Percentiles rank a stretch among this genome's conserved stretches.
phyloP scores from a whole-genome alignment of 2,113 vertebrate species.

The Myotis brandtii region DNA sequence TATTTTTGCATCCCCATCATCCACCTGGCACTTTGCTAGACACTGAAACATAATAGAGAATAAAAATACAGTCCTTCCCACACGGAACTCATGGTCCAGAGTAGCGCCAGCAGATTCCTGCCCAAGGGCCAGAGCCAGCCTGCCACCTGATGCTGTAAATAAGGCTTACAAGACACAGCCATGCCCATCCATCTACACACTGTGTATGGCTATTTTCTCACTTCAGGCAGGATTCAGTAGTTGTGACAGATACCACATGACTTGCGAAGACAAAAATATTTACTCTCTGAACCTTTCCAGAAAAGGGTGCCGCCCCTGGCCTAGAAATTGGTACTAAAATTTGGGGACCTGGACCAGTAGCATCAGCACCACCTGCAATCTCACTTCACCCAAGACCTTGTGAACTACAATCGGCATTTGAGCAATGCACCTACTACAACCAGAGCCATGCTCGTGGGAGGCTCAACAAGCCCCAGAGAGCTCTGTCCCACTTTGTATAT shows the following conservation, averaged over 20 bases:
- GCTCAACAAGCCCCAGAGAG: fast-evolving
- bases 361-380: no score
- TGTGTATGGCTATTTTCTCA: neutral
- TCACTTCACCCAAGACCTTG: neutral
- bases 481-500: neutral
- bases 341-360: no score
- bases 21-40: neutral
- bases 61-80: neutral
- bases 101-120: neutral
- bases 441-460: fast-evolving
- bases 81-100: neutral
- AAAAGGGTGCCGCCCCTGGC: neutral
- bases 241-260: neutral
- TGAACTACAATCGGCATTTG: no score
- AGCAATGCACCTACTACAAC: fast-evolving
- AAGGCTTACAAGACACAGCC: neutral
- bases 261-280: neutral
- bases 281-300: neutral
- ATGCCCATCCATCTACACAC: neutral
- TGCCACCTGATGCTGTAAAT: neutral
- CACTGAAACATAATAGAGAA: neutral
- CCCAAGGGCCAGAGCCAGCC: neutral
- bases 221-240: neutral
- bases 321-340: neutral
- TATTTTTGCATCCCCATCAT: neutral